Conservation (phyloP, 2,113 vertebrate genomes). For the Uria aalge region DNA sequence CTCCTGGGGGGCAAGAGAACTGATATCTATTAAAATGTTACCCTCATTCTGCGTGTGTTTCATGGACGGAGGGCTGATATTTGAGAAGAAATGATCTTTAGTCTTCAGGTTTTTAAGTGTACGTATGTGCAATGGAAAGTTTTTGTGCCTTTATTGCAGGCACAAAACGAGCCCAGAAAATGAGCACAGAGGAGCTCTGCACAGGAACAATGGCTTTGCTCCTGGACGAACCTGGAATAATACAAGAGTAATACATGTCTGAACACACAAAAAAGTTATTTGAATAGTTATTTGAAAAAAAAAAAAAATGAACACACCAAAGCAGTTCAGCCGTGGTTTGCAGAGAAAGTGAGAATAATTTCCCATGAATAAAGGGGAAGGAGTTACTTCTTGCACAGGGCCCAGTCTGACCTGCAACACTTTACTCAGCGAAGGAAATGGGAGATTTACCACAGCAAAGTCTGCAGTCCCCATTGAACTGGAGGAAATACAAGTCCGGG, state of each 20-base stretch:
- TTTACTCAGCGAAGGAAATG: background rate
- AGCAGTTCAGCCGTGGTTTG: background rate
- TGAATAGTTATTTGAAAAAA: background rate
- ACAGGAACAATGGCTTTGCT: accelerated
- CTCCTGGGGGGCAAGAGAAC: background rate
- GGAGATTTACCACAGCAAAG: background rate
- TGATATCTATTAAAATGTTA: background rate
- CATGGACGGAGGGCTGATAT: background rate
- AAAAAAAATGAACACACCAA: background rate
- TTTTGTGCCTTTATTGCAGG: background rate
- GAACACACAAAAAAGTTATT: background rate
- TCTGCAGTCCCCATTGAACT: background rate
- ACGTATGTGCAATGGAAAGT: background rate
- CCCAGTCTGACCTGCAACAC: background rate
- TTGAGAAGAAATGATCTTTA: background rate
- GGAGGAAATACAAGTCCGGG: accelerated
- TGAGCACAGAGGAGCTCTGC: accelerated
- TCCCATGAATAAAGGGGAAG: background rate
- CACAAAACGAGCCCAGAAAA: background rate
- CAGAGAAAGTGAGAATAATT: background rate
- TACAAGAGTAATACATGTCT: background rate
- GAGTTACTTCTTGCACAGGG: background rate
- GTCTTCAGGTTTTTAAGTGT: background rate
- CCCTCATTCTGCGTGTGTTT: background rate
- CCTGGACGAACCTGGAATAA: background rate